Evolutionary conservation across 2,113 vertebrate genomes (phyloP), one percentile per base, ranked within the genome.

Genomic region (Gorsachius goisagi): DNA sequence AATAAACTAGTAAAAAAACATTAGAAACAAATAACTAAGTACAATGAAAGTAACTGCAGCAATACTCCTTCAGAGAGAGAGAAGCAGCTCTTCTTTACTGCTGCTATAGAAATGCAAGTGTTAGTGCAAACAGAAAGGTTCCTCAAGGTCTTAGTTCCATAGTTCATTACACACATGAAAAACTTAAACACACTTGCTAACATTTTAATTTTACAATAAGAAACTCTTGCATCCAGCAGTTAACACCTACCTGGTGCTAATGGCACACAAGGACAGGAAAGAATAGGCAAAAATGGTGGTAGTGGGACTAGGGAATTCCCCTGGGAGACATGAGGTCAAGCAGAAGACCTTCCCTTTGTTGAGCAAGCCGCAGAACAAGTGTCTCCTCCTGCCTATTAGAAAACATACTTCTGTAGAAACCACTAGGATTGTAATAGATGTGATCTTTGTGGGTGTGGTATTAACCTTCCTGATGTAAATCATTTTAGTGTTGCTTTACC

Each of bases 301-400:
- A 66, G 21, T 6, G 12, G 32, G 18, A 60, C 14, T 20, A 41
- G 8, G 9, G 17, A 80, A 77, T 60, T 80, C 47, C 9, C 12
- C 16, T 37, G 9, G 39, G n/a, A 83, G 14, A 50, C 26, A 28
- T 0, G 0, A 39, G 21, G 23, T 82, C 15, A 28, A 2, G 11
- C 22, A 67, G 37, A 35, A 35, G 12, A 91, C 18, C 39, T 68
- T 56, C 27, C 39, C 32, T 23, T 53, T 72, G 27, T n/a, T 79
- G 35, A 90, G 41, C 8, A 76, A 67, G 85, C 19, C n/a, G 18
- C 50, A 0, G 30, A 49, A 59, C 5, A 56, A 72, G 7, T 6
- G 13, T 68, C 32, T 56, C 19, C n/a, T 80, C 53, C 24, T 76
- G 22, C 22, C 27, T 35, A 6, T 2, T 60, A 45, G 14, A 88